Evolutionary conservation across 2,113 vertebrate species (phyloP).

Genomic region (Oryzias javanicus): DNA sequence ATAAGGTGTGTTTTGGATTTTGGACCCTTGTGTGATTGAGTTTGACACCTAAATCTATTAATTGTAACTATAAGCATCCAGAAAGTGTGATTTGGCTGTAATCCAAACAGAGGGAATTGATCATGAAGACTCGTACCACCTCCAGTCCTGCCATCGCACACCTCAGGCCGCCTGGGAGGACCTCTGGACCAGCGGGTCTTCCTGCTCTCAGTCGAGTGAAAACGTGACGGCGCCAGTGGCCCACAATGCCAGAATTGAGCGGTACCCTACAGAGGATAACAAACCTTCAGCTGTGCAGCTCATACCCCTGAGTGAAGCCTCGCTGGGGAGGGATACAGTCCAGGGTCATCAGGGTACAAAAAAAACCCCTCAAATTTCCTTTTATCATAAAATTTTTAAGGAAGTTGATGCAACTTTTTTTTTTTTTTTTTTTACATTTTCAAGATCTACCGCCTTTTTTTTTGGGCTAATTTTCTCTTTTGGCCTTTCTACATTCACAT

Average conservation of each 20-base stretch:
- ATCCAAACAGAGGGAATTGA: constrained; percentile 75
- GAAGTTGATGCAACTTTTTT: too few relatives aligned
- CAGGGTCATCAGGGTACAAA: constrained; percentile 59
- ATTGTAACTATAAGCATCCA: neutral
- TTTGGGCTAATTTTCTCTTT: too few relatives aligned
- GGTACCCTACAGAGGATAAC: constrained; percentile 51
- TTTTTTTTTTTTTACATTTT: too few relatives aligned
- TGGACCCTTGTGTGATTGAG: too few relatives aligned
- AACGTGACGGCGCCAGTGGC: constrained; percentile 67
- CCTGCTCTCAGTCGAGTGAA: constrained; percentile 79
- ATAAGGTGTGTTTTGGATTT: too few relatives aligned
- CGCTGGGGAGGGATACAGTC: constrained; percentile 56
- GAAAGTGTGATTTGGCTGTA: neutral
- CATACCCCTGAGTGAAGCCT: constrained; percentile 44
- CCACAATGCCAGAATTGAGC: constrained; percentile 58
- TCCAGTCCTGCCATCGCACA: constrained; percentile 72
- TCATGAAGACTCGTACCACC: constrained; percentile 76
- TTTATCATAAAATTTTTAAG: too few relatives aligned
- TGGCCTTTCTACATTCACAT: too few relatives aligned
- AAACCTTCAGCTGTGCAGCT: constrained; percentile 71
- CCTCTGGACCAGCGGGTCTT: constrained; percentile 78
- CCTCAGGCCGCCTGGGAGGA: constrained; percentile 75
- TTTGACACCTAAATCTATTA: neutral
- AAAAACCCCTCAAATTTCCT: neutral
- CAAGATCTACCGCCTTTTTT: too few relatives aligned